phyloP scores from a whole-genome alignment of 2,113 vertebrate species.

The Petromus typicus region DNA sequence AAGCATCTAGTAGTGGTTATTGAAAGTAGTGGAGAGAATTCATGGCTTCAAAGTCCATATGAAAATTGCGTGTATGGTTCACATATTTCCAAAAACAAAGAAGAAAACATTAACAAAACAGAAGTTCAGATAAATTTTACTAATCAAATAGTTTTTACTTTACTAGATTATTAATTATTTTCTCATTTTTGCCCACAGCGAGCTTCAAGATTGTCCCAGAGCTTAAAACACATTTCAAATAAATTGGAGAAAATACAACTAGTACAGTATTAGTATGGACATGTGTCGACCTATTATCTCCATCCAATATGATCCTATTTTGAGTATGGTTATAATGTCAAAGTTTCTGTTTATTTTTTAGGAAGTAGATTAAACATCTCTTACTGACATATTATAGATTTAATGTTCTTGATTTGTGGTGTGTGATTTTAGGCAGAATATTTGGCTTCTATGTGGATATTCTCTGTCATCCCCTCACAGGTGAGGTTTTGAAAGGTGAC shows the following conservation, averaged over 20 bases:
- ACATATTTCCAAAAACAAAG: conserved; percentile 35
- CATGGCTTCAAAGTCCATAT: background rate
- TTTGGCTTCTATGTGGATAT: too few species aligned
- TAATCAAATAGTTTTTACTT: background rate
- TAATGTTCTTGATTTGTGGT: background rate
- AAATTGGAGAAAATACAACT: background rate
- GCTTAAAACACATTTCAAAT: background rate
- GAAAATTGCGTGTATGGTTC: background rate
- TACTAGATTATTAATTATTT: background rate
- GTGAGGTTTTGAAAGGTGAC: too few species aligned
- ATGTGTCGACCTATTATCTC: background rate
- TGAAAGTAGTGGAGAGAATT: background rate
- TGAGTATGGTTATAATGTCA: background rate
- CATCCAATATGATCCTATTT: background rate
- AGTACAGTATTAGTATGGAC: background rate
- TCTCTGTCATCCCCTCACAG: too few species aligned
- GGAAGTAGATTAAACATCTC: background rate
- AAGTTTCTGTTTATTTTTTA: background rate
- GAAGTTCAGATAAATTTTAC: background rate
- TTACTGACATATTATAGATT: background rate
- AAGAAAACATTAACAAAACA: background rate
- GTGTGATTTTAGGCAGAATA: background rate
- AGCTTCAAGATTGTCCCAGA: background rate
- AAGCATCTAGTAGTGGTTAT: background rate
- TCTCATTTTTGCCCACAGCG: background rate